Base-by-base conservation (phyloP, 2,888 invertebrate species). In the Helicoverpa assulta region DNA sequence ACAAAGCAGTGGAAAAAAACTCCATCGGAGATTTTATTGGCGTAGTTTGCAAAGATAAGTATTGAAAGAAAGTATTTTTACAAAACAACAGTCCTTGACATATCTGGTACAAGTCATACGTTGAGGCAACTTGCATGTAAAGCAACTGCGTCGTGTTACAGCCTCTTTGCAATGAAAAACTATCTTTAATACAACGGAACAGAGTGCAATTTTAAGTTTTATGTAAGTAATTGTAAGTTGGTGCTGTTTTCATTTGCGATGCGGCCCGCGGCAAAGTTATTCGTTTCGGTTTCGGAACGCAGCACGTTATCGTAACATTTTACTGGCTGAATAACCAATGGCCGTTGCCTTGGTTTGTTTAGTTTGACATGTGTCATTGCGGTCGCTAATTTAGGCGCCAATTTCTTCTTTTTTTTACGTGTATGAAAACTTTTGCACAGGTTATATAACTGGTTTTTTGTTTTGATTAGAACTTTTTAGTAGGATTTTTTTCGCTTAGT, bases 71-170 rank as follows among this genome's bases (percentile, higher is more conserved):
- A 91, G 91, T 89, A 85, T 87, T 88, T 91, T 91, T 91, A 88
- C 90, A 88, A 91, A 90, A 90, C 85, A 87, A 83, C 83, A 84
- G 92, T 93, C 94, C 94, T 94, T 94, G 94, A 94, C 93, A 92
- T 88, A 93, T 91, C 92, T 93, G 89, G 91, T 90, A 89, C 92
- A 80, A 84, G 86, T 85, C 87, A 86, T 83, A 86, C 82, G 81
- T 84, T 91, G 90, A 87, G 86, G 90, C 88, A 92, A 93, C 85
- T 54, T 76, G 85, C 84, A 83, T 82, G 82, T 80, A 76, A 79
- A 82, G 78, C 70, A 58, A 70, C 75, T 78, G 67, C 81, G 71
- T 67, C 19, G 61, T 76, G 81, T 69, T 67, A 70, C 70, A 62
- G 76, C 67, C 76, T 61, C 47, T 29, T 56, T 79, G 50, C 26